Evolutionary conservation across 2,113 vertebrate species (phyloP).

Genomic region (Ciconia boyciana): DNA sequence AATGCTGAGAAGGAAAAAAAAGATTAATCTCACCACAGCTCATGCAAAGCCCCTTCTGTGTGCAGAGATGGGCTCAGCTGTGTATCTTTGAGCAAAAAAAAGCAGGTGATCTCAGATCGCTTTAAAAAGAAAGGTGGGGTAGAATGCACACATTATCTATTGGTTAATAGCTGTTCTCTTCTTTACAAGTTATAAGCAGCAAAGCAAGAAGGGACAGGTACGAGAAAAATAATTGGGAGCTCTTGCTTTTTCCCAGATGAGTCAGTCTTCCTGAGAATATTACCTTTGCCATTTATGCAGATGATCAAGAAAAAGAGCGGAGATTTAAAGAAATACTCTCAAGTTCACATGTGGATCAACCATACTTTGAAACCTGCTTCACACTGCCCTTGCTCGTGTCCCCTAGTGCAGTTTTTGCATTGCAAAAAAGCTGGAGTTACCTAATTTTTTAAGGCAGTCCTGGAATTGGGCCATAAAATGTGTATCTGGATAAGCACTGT

Average conservation of each 20-base stretch:
- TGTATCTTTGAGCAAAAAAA: not conserved
- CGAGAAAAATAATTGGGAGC: not conserved
- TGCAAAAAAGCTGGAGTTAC: not conserved
- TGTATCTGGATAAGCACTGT: not conserved
- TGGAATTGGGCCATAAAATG: not conserved
- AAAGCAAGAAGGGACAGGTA: slow-evolving; percentile 63
- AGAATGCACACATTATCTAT: not conserved
- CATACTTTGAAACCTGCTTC: not conserved
- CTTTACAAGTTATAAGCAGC: not conserved
- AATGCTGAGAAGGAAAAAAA: not conserved
- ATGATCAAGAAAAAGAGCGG: not conserved
- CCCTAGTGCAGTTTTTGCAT: not conserved
- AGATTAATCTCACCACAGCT: not conserved
- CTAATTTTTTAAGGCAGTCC: not conserved
- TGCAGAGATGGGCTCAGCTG: not conserved
- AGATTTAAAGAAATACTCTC: slow-evolving; percentile 11
- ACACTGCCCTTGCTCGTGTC: not conserved
- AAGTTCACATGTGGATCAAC: not conserved
- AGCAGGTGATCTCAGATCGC: not conserved
- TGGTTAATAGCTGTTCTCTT: not conserved
- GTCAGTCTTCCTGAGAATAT: slow-evolving; percentile 49
- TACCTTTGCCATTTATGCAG: slow-evolving; percentile 28
- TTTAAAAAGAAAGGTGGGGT: not conserved
- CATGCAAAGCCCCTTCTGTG: not conserved
- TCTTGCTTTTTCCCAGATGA: slow-evolving; percentile 65